Evolutionary conservation across 2,888 invertebrate genomes (phyloP).

Genomic region (Encarsia formosa): DNA sequence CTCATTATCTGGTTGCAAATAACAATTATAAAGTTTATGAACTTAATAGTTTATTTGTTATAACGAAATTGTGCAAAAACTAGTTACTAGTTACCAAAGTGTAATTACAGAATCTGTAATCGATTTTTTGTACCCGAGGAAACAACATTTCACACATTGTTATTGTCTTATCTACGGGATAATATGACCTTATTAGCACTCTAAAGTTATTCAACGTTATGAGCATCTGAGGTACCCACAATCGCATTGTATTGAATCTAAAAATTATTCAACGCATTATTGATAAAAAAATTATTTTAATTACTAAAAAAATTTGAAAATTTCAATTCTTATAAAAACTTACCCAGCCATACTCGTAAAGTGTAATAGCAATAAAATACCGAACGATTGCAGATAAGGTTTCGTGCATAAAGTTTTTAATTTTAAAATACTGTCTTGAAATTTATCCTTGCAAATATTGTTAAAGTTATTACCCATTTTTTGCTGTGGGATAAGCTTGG

Average conservation of each 20-base stretch:
- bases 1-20: neutral
- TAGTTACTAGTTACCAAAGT: slow-evolving; percentile 12
- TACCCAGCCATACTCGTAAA: slow-evolving; percentile 66
- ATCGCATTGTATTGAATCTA: slow-evolving; percentile 57
- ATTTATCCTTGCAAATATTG: slow-evolving; percentile 4
- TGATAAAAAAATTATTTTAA: neutral
- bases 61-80: too few relatives aligned
- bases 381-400: slow-evolving; percentile 61
- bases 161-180: slow-evolving; percentile 39
- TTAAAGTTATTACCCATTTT: slow-evolving; percentile 3
- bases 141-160: slow-evolving; percentile 52
- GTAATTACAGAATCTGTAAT: slow-evolving; percentile 12
- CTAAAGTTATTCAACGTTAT: slow-evolving; percentile 56
- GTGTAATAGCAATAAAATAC: slow-evolving; percentile 63
- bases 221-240: slow-evolving; percentile 60
- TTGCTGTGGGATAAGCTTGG: neutral
- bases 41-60: too few relatives aligned
- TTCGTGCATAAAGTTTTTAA: slow-evolving; percentile 8
- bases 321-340: slow-evolving; percentile 36
- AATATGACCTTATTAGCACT: slow-evolving; percentile 31
- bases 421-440: slow-evolving; percentile 8
- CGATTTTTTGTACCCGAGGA: slow-evolving; percentile 15
- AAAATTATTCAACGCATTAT: slow-evolving; percentile 20
- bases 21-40: too few relatives aligned
- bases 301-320: too few relatives aligned